Evolutionary conservation across 2,797 vertebrate species (phyloP).

Genomic region (Chanos chanos): DNA sequence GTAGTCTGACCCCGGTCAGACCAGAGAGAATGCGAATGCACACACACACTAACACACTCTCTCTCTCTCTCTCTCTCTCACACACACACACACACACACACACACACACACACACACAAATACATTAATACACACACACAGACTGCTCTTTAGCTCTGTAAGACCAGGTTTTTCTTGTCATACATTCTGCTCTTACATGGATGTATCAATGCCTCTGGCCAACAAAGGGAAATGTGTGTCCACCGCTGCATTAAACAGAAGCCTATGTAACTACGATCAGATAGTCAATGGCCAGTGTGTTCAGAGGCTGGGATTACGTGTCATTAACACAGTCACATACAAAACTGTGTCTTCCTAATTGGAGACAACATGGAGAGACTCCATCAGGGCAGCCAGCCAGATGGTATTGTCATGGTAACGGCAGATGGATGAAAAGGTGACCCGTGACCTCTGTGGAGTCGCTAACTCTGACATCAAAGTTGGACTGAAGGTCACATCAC

Average conservation of each 20-base stretch:
- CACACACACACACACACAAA: too few relatives aligned
- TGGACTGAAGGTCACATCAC: conserved; percentile 3
- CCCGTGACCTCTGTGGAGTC: neutral
- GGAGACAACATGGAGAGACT: conserved; percentile 4
- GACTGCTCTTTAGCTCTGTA: too few relatives aligned
- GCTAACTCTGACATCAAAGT: neutral
- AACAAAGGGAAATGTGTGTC: too few relatives aligned
- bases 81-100: neutral
- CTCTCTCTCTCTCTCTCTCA: neutral
- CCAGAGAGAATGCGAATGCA: neutral
- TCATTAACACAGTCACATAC: conserved; percentile 29
- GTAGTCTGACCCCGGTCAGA: neutral
- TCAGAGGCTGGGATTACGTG: conserved; percentile 36
- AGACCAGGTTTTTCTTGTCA: too few relatives aligned
- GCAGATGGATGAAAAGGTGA: conserved; percentile 21
- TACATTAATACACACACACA: conserved; percentile 1
- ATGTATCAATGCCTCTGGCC: too few relatives aligned
- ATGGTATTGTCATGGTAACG: conserved; percentile 16
- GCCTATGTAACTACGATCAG: too few relatives aligned
- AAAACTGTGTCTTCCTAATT: conserved; percentile 43
- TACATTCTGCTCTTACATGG: too few relatives aligned
- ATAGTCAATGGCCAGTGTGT: conserved; percentile 17
- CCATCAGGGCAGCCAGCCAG: neutral
- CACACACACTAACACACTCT: neutral
- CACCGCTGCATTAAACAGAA: too few relatives aligned